A percentile compares a stretch with the other conserved stretches of the same genome.
These are phyloP conservation scores for Nycticryphes semicollaris DNA, from an alignment of 2,113 vertebrate genomes.

Conservation along the genomic window DNA sequence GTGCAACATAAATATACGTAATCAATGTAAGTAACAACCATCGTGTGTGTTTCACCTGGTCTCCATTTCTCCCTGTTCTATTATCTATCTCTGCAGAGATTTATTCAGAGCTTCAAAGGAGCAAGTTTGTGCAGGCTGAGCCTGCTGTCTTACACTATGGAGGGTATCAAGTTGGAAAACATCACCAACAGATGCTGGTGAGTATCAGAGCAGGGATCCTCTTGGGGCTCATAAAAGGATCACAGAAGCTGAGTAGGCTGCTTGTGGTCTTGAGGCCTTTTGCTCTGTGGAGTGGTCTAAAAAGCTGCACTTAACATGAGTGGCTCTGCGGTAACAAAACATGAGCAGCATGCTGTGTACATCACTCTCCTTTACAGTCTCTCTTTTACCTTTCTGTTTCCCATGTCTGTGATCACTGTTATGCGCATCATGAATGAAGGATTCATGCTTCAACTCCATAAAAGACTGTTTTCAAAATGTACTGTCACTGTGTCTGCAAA, in stretches of 20 bases:
- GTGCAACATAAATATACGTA: background rate
- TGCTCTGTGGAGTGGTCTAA: background rate
- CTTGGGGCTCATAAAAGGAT: background rate
- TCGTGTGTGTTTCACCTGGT: background rate
- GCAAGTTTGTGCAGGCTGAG: conserved; percentile 79
- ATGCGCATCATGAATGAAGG: background rate
- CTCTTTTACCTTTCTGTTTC: background rate
- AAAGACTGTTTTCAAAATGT: background rate
- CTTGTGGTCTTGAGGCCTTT: background rate
- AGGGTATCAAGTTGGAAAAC: conserved; percentile 83
- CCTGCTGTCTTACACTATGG: conserved; percentile 90
- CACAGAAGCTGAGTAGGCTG: background rate
- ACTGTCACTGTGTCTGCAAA: background rate
- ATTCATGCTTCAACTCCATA: background rate
- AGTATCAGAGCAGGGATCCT: conserved; percentile 1
- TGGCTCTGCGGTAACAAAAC: background rate
- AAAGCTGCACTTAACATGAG: background rate
- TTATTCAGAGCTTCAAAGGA: conserved; percentile 79
- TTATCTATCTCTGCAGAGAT: conserved; percentile 73
- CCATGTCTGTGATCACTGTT: background rate
- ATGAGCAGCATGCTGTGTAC: background rate
- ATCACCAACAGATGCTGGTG: conserved; percentile 84
- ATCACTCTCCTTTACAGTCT: background rate
- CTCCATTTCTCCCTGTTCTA: background rate
- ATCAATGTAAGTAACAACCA: background rate